Evolutionary conservation across 1,140 invertebrate genomes (phyloP), one percentile per base, ranked within the genome.

Genomic region (Drosophila auraria): DNA sequence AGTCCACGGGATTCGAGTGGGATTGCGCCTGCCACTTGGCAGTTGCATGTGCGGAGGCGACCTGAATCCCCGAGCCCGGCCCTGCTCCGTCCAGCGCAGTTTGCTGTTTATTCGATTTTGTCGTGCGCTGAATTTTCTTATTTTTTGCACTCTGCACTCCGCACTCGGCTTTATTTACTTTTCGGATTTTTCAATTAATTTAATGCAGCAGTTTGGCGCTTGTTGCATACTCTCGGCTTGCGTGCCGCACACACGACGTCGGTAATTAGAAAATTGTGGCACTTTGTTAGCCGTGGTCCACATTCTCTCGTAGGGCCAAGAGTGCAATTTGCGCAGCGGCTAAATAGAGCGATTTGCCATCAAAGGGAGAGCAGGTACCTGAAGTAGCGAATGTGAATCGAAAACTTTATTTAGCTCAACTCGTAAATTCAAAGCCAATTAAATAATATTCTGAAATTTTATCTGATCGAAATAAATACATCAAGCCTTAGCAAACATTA

Each of bases 211-310:
- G 83, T 80, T 87, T 82, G 77, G 74, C 82, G 82, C 83, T 80
- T 76, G 71, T 74, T 81, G 84, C 73, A 83, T 75, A 71, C 78
- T 58, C 83, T 65, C 62, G 69, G 74, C 33, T 87, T 66, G 73
- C 84, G 81, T 87, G 83, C 80, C 45, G 51, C 76, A 71, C 76
- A 45, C 60, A 75, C 49, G 49, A 57, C 56, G 63, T 64, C 56
- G 62, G 86, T 90, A 89, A 84, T 89, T 84, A 79, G 86, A 90
- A 89, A 89, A 90, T 90, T 89, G 84, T 90, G 87, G 84, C 84
- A 89, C 86, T 89, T 84, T 90, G 84, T 90, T 81, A 56, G 74
- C 64, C 44, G 30, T 61, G 64, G 38, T 74, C 68, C 53, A 73
- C 27, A 51, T 81, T 73, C 64, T 75, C 44, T 58, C 57, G 36